phyloP scores from a whole-genome alignment of 2,113 vertebrate species.

The Tetraodon nigroviridis region DNA sequence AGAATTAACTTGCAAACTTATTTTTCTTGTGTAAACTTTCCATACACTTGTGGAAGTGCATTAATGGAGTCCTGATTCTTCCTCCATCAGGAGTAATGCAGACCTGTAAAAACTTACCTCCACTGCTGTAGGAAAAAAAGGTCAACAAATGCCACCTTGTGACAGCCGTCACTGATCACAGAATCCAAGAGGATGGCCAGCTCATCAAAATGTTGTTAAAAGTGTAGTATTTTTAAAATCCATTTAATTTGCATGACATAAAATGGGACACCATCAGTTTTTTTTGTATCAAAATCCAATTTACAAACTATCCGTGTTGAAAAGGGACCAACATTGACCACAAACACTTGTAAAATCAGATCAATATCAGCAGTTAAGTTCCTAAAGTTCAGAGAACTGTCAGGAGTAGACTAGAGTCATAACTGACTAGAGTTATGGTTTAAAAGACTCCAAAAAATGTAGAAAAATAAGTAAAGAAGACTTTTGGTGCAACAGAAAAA shows the following conservation, averaged over 20 bases:
- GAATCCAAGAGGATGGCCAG: neutral
- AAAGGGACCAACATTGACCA: neutral
- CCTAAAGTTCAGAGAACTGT: too few species aligned
- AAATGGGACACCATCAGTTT: neutral
- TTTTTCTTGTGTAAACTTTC: conserved; percentile 8
- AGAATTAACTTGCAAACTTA: neutral
- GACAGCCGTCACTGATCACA: neutral
- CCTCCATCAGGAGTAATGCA: neutral
- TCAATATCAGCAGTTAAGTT: too few species aligned
- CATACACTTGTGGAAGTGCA: neutral
- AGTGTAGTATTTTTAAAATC: too few species aligned
- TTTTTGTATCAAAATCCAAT: neutral
- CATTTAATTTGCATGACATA: too few species aligned
- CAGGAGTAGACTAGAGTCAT: too few species aligned
- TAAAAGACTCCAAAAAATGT: neutral
- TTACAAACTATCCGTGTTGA: neutral
- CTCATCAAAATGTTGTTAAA: neutral
- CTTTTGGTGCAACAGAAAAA: too few species aligned
- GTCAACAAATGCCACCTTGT: neutral
- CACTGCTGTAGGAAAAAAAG: conserved; percentile 34
- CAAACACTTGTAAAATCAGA: too few species aligned
- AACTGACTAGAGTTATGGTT: too few species aligned
- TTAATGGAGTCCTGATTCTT: neutral
- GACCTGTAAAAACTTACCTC: conserved; percentile 68
- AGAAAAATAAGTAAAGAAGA: neutral